These are phyloP conservation scores for Pao palembangensis DNA, from an alignment of 2,113 vertebrate species.

Conservation along the genomic window DNA sequence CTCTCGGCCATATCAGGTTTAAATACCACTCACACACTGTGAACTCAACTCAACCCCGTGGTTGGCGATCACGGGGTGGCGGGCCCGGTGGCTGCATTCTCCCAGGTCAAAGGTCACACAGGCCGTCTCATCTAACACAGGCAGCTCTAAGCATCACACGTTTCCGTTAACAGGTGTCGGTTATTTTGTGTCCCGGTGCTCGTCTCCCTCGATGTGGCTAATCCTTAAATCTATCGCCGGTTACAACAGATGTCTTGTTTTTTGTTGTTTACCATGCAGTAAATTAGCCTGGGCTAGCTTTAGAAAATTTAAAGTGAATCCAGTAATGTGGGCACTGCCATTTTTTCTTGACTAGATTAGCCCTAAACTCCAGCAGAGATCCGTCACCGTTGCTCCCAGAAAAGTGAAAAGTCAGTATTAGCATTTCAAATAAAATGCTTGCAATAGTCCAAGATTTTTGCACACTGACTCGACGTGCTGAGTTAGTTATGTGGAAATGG, in stretches of 20 bases:
- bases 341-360: too few relatives aligned
- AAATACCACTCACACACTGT: slow-evolving; percentile 47
- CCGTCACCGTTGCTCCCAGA: too few relatives aligned
- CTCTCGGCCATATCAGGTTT: slow-evolving; percentile 47
- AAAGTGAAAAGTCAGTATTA: too few relatives aligned
- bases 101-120: slow-evolving; percentile 38
- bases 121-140: slow-evolving; percentile 51
- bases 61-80: slow-evolving; percentile 22
- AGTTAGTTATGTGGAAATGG: background rate
- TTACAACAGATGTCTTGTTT: slow-evolving; percentile 21
- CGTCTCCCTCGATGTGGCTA: slow-evolving; percentile 31
- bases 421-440: too few relatives aligned
- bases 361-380: too few relatives aligned
- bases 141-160: slow-evolving; percentile 34
- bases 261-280: background rate
- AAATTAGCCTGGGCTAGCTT: slow-evolving; percentile 4
- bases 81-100: slow-evolving; percentile 36
- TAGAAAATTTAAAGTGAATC: background rate
- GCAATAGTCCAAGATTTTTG: too few relatives aligned
- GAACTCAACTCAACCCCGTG: slow-evolving; percentile 48
- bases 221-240: slow-evolving; percentile 24
- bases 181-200: slow-evolving; percentile 35
- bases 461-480: background rate
- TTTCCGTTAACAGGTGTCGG: slow-evolving; percentile 62
- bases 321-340: too few relatives aligned